phyloP scores from a whole-genome alignment of 1,140 invertebrate species.

The Bombus balteatus region DNA sequence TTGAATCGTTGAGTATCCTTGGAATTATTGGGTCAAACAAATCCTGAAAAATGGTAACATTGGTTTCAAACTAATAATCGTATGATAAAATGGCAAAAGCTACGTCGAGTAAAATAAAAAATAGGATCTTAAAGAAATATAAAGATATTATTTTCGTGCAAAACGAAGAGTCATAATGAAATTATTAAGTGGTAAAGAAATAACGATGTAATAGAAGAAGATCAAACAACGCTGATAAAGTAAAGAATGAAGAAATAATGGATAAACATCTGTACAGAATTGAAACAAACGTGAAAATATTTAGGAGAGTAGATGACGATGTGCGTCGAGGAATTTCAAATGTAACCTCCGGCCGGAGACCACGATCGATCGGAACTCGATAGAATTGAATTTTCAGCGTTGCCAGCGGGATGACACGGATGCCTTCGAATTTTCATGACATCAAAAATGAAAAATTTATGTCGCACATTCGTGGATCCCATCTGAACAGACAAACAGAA shows the following conservation, averaged over 20 bases:
- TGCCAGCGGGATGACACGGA: background rate
- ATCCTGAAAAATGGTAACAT: background rate
- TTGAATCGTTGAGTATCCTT: constrained; percentile 23
- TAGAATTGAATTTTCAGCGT: constrained; percentile 38
- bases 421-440: background rate
- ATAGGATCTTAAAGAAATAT: background rate
- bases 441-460: constrained; percentile 26
- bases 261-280: background rate
- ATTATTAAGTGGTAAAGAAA: no score
- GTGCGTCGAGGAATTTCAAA: constrained; percentile 3
- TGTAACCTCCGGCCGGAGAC: background rate
- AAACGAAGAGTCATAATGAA: no score
- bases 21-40: background rate
- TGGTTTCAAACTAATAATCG: background rate
- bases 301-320: background rate
- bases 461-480: no score
- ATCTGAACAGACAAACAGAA: background rate
- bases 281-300: background rate
- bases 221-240: no score
- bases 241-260: no score
- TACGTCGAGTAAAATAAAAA: background rate
- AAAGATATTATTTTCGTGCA: no score
- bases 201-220: no score
- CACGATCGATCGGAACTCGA: constrained; percentile 19
- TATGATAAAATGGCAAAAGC: background rate